A percentile compares a stretch with the other conserved stretches of the same genome.
phyloP scores from a whole-genome alignment of 2,797 vertebrate genomes.

The Enteromius trimaculatus region DNA sequence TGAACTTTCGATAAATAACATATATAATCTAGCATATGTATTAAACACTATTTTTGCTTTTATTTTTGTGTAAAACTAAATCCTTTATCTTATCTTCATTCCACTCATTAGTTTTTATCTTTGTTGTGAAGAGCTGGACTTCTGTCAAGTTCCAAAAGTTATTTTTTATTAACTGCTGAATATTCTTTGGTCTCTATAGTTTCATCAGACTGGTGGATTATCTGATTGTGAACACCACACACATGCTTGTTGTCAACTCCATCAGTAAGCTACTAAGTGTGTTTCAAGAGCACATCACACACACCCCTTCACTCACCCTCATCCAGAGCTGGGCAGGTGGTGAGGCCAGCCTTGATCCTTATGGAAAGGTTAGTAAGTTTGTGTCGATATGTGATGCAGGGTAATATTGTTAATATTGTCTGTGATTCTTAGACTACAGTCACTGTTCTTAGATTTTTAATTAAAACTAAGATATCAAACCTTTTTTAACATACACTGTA shows the following conservation, averaged over 20 bases:
- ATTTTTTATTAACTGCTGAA: background rate
- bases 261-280: slow-evolving; percentile 73
- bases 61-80: background rate
- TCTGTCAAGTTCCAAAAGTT: too few species aligned
- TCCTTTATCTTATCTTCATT: background rate
- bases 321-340: slow-evolving; percentile 77
- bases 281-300: slow-evolving; percentile 76
- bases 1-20: background rate
- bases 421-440: background rate
- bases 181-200: slow-evolving; percentile 68
- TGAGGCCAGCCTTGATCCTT: slow-evolving; percentile 44
- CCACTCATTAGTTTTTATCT: background rate
- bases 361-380: slow-evolving; percentile 70
- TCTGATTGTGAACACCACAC: slow-evolving; percentile 82
- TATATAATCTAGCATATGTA: background rate
- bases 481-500: background rate
- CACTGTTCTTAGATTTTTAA: background rate
- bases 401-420: background rate
- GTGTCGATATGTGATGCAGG: background rate
- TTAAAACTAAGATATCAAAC: background rate
- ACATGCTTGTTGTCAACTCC: slow-evolving; percentile 78
- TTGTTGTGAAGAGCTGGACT: background rate
- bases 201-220: slow-evolving; percentile 87
- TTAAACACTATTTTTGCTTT: background rate
- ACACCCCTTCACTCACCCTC: slow-evolving; percentile 71